A percentile compares a stretch with the other conserved stretches of the same genome.
Evolutionary conservation across 2,888 invertebrate genomes (phyloP).

Genomic region (Troides helena): DNA sequence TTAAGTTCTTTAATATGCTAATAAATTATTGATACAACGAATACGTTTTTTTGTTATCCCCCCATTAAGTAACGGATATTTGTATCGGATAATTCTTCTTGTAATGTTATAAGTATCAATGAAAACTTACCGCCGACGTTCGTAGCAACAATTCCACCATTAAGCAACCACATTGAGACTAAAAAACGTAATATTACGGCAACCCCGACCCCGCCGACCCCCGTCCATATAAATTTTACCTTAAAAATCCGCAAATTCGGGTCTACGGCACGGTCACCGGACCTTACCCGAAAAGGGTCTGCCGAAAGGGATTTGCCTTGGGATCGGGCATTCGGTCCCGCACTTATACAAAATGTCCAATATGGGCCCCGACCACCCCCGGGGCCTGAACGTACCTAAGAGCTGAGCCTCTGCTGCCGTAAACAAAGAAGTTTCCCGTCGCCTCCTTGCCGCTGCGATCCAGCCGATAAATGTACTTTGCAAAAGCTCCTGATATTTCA

Average conservation of each 20-base stretch:
- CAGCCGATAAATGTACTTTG: conserved; percentile 41
- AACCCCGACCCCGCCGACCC: conserved; percentile 38
- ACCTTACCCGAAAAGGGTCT: conserved; percentile 74
- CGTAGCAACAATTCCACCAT: neutral
- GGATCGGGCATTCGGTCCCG: conserved; percentile 70
- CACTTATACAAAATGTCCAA: conserved; percentile 81
- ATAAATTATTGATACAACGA: no score
- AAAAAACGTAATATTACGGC: conserved; percentile 46
- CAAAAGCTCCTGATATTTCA: conserved; percentile 23
- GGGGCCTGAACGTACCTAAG: conserved; percentile 66
- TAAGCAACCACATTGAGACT: conserved; percentile 28
- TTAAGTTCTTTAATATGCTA: no score
- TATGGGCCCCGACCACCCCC: conserved; percentile 59
- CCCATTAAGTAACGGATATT: no score
- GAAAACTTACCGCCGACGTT: no score
- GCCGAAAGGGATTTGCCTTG: conserved; percentile 78
- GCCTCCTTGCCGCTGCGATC: conserved; percentile 52
- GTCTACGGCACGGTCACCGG: conserved; percentile 68
- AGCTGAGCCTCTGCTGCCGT: conserved; percentile 51
- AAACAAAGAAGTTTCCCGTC: conserved; percentile 76
- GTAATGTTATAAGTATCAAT: no score
- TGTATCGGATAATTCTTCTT: no score
- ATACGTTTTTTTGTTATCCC: no score
- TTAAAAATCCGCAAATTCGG: conserved; percentile 81
- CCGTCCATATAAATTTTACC: conserved; percentile 77